Percentiles rank a stretch among this genome's conserved stretches.
Evolutionary conservation across 2,888 invertebrate genomes (phyloP).

Genomic region (Leptinotarsa haldemani): DNA sequence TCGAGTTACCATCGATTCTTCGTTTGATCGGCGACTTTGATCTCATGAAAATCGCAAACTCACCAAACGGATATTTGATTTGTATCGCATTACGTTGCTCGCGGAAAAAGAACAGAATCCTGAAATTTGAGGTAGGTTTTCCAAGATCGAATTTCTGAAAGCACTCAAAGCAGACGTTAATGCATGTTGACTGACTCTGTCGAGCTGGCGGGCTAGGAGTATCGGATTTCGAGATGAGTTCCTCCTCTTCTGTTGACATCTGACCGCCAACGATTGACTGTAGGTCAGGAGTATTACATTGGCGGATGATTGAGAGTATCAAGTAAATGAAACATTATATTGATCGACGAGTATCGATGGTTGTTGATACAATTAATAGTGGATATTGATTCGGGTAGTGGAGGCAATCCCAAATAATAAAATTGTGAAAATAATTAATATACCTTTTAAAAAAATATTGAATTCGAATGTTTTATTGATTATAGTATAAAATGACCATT

Average conservation of each 20-base stretch:
- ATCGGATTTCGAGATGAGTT: constrained; percentile 14
- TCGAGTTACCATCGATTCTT: background rate
- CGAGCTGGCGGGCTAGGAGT: background rate
- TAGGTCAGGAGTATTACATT: constrained; percentile 15
- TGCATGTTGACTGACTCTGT: constrained; percentile 25
- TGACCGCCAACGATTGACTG: background rate
- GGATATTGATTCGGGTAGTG: background rate
- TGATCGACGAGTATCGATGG: background rate
- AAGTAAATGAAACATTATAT: background rate
- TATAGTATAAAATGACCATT: no score
- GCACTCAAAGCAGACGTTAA: constrained; percentile 26
- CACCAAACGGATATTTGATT: constrained; percentile 17
- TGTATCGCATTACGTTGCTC: constrained; percentile 5
- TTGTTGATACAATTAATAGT: background rate
- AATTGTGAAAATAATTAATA: no score
- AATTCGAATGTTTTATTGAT: no score
- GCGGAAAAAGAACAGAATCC: background rate
- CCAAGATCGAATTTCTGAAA: constrained; percentile 22
- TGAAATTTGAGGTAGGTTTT: constrained; percentile 8
- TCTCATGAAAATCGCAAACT: constrained; percentile 6
- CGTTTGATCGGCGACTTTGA: background rate
- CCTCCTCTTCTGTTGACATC: constrained; percentile 9
- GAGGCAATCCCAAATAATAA: background rate
- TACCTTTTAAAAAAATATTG: no score
- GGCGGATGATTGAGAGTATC: background rate